A percentile compares a stretch with the other conserved stretches of the same genome.
These are phyloP conservation scores for Mastigias papua DNA, from an alignment of 30 jellyfish, hydroid and myxozoan species.

Conservation along the genomic window DNA sequence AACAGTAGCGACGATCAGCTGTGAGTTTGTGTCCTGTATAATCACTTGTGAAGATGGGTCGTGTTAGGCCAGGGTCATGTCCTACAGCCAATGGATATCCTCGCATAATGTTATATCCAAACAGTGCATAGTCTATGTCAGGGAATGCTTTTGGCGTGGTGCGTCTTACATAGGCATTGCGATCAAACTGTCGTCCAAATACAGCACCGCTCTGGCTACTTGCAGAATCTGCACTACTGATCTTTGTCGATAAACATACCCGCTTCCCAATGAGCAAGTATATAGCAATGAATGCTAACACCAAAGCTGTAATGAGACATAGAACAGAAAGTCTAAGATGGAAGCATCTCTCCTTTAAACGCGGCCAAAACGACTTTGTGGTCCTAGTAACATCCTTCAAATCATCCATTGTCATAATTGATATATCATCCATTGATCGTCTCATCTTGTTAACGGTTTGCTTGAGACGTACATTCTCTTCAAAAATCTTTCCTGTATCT, in stretches of 20 bases:
- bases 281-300: conserved; percentile 14
- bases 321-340: neutral
- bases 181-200: neutral
- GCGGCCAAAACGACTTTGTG: neutral
- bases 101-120: conserved; percentile 62
- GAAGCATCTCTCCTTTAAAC: neutral
- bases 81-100: conserved; percentile 79
- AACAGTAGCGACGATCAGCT: conserved; percentile 66
- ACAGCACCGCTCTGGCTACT: neutral
- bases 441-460: neutral
- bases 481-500: neutral
- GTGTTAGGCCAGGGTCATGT: conserved; percentile 82
- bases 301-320: neutral
- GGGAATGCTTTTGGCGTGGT: no score
- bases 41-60: conserved; percentile 67
- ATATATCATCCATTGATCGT: conserved; percentile 5
- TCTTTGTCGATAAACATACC: neutral
- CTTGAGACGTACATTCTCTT: conserved; percentile 36
- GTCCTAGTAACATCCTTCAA: neutral
- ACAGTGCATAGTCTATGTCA: conserved; percentile 76
- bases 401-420: conserved; percentile 26
- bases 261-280: conserved; percentile 4
- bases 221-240: neutral
- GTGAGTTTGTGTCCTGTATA: conserved; percentile 37
- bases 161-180: no score